Conservation (phyloP, 2,113 vertebrate genomes). For the Stercorarius parasiticus region DNA sequence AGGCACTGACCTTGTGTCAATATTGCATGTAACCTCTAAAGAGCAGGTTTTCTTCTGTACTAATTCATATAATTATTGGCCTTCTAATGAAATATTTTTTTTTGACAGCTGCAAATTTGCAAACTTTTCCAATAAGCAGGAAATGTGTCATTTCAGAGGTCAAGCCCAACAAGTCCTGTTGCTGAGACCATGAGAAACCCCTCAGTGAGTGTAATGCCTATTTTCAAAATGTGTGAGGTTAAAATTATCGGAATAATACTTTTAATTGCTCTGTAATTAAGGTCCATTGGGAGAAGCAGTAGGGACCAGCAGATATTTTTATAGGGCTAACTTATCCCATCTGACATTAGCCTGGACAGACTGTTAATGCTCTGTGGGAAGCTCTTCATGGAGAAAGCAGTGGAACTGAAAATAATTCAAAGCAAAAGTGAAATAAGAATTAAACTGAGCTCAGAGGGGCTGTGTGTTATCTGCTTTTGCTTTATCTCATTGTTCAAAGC, state of each 20-base stretch:
- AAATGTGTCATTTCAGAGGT: not conserved
- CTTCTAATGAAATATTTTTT: not conserved
- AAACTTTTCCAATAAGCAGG: not conserved
- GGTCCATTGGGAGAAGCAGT: not conserved
- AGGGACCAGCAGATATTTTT: conserved; percentile 22
- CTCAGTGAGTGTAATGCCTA: not conserved
- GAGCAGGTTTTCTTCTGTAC: not conserved
- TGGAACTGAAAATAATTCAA: not conserved
- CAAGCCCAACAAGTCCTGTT: not conserved
- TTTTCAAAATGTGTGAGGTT: not conserved
- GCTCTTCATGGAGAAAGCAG: not conserved
- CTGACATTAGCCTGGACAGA: conserved; percentile 3
- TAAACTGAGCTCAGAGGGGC: not conserved
- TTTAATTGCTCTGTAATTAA: conserved; percentile 64
- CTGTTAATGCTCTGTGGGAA: conserved; percentile 9
- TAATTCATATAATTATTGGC: not conserved
- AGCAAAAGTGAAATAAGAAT: not conserved
- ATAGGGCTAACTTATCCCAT: not conserved
- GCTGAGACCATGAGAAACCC: not conserved
- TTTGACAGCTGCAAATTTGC: not conserved
- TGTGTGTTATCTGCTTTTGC: not conserved
- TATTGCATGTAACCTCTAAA: not conserved
- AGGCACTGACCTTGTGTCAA: not conserved
- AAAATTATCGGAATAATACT: not conserved
- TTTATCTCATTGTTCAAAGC: not conserved